Conservation (phyloP, 2,797 vertebrate species). For the Sebastes steindachneri region DNA sequence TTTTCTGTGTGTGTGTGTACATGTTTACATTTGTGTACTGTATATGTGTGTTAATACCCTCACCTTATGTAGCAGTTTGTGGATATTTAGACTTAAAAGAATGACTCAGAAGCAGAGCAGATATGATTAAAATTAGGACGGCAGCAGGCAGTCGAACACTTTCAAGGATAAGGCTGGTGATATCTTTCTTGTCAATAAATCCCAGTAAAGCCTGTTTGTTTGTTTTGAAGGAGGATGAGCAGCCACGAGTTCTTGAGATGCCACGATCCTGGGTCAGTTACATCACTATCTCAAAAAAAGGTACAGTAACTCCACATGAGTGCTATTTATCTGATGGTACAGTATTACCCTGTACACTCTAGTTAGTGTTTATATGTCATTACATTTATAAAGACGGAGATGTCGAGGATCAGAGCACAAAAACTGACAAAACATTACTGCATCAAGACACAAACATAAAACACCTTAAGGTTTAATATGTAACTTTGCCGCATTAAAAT, state of each 20-base stretch:
- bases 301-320: constrained; percentile 60
- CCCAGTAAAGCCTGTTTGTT: background rate
- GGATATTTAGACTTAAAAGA: background rate
- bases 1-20: background rate
- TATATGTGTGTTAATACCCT: background rate
- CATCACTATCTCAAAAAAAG: constrained; percentile 83
- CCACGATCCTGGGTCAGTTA: constrained; percentile 87
- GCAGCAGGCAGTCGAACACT: background rate
- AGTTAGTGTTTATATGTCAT: background rate
- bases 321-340: background rate
- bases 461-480: background rate
- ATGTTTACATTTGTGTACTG: background rate
- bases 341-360: background rate
- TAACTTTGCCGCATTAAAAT: no score
- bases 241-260: constrained; percentile 83
- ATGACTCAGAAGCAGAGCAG: no score
- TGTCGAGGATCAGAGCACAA: background rate
- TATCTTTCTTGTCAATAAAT: background rate
- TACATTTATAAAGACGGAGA: background rate
- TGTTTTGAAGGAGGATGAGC: constrained; percentile 73
- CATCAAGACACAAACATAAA: background rate
- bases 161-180: background rate
- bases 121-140: background rate
- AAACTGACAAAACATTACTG: background rate
- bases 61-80: background rate